Conservation (phyloP, 2,797 vertebrate species). For the Crocidura indochinensis region DNA sequence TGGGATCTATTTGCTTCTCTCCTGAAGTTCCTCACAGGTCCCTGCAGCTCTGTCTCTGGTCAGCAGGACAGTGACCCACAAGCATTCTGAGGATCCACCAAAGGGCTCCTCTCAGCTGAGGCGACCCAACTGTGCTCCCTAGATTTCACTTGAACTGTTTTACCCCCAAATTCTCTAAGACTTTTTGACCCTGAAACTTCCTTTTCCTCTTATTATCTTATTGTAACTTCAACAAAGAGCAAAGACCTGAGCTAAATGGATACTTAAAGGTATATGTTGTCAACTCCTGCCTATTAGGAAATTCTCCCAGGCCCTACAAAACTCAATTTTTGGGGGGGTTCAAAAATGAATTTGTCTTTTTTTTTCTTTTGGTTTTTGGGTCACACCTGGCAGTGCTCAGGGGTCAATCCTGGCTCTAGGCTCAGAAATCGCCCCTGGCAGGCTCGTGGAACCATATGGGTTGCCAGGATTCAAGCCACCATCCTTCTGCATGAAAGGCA, state of each 20-base stretch:
- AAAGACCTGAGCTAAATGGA: background rate
- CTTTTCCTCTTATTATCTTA: background rate
- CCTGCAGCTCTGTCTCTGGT: background rate
- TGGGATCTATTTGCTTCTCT: background rate
- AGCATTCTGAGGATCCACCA: background rate
- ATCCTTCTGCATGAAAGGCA: no score
- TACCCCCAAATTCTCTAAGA: slow-evolving; percentile 9
- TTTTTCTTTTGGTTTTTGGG: no score
- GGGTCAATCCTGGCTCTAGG: no score
- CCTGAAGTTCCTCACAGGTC: background rate
- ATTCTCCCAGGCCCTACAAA: background rate
- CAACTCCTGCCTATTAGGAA: background rate
- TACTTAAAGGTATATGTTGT: background rate
- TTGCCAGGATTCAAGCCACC: no score
- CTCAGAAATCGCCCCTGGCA: no score
- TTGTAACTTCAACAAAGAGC: slow-evolving; percentile 8
- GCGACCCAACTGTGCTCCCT: fast-evolving
- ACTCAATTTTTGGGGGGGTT: no score
- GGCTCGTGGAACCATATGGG: no score
- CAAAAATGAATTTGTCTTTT: no score
- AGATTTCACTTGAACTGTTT: background rate
- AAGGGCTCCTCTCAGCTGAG: background rate
- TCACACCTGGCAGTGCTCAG: no score
- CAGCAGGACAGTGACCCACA: fast-evolving
- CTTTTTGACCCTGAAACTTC: background rate